Evolutionary conservation across 2,797 vertebrate species (phyloP).

Genomic region (Falco berigora): DNA sequence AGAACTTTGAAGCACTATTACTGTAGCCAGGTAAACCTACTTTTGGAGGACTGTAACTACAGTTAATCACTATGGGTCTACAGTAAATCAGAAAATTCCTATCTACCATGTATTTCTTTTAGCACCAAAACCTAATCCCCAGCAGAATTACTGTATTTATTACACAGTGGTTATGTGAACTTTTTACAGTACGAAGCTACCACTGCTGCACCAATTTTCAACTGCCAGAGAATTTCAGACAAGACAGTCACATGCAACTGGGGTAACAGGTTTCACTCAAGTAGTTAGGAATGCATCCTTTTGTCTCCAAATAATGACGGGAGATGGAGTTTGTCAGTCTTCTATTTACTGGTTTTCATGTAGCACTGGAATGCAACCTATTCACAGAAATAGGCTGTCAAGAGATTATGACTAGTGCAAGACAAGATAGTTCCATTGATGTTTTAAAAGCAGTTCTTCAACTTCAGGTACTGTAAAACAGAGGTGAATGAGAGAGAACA

Average conservation of each 20-base stretch:
- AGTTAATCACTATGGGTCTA: background rate
- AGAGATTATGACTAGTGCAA: conserved; percentile 56
- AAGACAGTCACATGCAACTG: background rate
- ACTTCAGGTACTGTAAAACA: background rate
- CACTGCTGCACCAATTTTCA: background rate
- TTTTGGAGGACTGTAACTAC: background rate
- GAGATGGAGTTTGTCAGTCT: conserved; percentile 13
- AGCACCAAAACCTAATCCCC: background rate
- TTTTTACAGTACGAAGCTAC: background rate
- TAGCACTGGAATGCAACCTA: conserved; percentile 70
- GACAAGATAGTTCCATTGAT: background rate
- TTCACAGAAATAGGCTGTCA: conserved; percentile 15
- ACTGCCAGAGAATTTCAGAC: background rate
- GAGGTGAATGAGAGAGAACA: background rate
- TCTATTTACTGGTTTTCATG: conserved; percentile 46
- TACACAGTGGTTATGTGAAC: background rate
- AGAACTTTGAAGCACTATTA: background rate
- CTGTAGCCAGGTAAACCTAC: background rate
- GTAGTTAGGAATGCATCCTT: background rate
- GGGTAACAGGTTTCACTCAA: background rate
- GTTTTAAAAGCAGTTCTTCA: background rate
- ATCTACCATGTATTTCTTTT: background rate
- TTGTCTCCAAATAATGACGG: conserved; percentile 45
- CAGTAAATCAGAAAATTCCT: background rate
- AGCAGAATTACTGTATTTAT: background rate